These are phyloP conservation scores for Astyanax mexicanus DNA, from an alignment of 2,797 vertebrate genomes.

Conservation along the genomic window DNA sequence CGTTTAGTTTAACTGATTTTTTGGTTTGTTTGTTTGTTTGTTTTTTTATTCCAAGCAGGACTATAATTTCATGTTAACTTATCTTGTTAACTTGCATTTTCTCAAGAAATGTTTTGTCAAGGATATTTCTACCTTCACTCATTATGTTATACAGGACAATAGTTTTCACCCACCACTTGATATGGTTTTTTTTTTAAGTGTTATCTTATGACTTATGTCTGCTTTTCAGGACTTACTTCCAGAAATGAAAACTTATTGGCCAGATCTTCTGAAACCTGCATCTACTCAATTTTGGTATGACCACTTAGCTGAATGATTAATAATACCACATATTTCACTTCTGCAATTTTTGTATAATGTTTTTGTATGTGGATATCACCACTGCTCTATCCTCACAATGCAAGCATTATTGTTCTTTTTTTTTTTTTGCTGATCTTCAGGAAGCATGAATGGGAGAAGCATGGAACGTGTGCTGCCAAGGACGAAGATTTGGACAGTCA, in stretches of 20 bases:
- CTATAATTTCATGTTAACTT: no score
- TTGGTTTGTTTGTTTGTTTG: no score
- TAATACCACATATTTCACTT: background rate
- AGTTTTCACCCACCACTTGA: background rate
- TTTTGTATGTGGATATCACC: background rate
- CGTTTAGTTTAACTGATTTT: no score
- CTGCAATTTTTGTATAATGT: background rate
- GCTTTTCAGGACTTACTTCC: slow-evolving; percentile 77
- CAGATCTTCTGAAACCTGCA: slow-evolving; percentile 70
- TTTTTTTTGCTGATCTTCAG: slow-evolving; percentile 68
- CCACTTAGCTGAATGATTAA: background rate
- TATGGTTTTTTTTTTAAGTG: background rate
- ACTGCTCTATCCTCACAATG: background rate
- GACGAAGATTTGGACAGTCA: slow-evolving; percentile 82
- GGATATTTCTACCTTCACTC: background rate
- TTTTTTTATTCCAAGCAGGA: no score
- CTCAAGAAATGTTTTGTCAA: no score
- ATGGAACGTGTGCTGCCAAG: slow-evolving; percentile 94
- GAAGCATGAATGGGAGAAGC: slow-evolving; percentile 96
- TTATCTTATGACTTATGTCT: background rate
- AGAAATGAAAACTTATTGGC: slow-evolving; percentile 80
- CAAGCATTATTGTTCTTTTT: background rate
- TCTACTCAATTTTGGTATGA: slow-evolving; percentile 76
- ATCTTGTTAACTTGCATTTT: no score
- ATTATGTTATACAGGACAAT: background rate